These are phyloP conservation scores for Calcarius lapponicus DNA, from an alignment of 2,797 vertebrate species.

Conservation along the genomic window DNA sequence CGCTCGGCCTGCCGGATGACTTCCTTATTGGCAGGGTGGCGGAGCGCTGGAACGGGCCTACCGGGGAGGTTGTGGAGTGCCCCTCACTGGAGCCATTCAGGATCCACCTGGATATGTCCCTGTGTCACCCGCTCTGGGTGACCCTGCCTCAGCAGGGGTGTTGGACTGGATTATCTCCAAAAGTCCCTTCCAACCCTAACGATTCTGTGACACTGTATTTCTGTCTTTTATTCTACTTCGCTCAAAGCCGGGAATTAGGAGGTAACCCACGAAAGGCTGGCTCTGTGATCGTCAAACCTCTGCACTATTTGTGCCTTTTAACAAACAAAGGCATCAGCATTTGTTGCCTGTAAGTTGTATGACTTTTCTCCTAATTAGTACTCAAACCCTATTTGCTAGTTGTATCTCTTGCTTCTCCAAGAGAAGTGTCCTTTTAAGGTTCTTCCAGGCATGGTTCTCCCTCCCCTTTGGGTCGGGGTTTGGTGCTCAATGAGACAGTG, in stretches of 20 bases:
- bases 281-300: not conserved
- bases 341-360: not conserved
- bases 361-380: not conserved
- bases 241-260: not conserved
- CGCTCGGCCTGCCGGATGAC: fast-evolving
- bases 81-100: too few species aligned
- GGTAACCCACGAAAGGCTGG: not conserved
- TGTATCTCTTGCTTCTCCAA: not conserved
- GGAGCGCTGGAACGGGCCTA: fast-evolving
- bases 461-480: fast-evolving
- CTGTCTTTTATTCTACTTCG: not conserved
- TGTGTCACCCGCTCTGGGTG: not conserved
- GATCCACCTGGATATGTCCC: fast-evolving
- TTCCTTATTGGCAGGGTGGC: not conserved
- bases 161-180: too few species aligned
- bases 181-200: fast-evolving
- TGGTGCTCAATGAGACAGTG: fast-evolving
- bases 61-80: fast-evolving
- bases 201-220: not conserved
- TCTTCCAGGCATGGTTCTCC: too few species aligned
- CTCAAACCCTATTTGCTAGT: not conserved
- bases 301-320: not conserved
- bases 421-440: not conserved
- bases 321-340: not conserved
- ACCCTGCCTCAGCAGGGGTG: fast-evolving